Conservation (phyloP, 2,113 vertebrate genomes). For the Muntiacus muntjak region DNA sequence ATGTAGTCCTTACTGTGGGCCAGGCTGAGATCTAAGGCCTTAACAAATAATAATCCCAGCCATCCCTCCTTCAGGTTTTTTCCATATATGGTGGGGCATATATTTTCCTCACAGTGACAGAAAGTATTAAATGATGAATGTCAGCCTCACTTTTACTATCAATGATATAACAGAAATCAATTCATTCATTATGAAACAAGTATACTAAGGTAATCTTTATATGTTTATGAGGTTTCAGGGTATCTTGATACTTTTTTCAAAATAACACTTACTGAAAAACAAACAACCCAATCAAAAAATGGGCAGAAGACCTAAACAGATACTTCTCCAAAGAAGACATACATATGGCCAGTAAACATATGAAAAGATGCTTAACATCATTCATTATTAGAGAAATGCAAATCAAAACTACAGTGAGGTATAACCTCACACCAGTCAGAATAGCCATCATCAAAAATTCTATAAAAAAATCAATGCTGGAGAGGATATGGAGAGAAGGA, state of each 20-base stretch:
- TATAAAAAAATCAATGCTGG: too few relatives aligned
- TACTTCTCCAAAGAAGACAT: too few relatives aligned
- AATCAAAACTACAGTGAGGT: too few relatives aligned
- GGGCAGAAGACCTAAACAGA: too few relatives aligned
- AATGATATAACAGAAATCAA: neutral
- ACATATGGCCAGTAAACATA: too few relatives aligned
- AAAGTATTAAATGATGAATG: neutral
- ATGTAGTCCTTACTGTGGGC: neutral
- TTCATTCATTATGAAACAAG: neutral
- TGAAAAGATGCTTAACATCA: too few relatives aligned
- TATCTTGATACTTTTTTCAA: conserved; percentile 24
- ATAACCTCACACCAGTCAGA: too few relatives aligned
- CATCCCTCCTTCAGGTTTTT: neutral
- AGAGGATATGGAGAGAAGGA: too few relatives aligned
- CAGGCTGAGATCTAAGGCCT: neutral
- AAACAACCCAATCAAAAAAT: too few relatives aligned
- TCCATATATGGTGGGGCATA: neutral
- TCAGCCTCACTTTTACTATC: neutral
- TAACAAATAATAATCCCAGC: neutral
- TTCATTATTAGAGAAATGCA: too few relatives aligned
- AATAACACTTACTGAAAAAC: neutral
- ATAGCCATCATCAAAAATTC: too few relatives aligned
- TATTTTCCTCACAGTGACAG: neutral
- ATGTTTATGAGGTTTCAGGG: neutral
- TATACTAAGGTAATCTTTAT: neutral